Conservation (phyloP, 37 sponge, comb jelly and placozoan genomes). For the Chondrosia reniformis region DNA sequence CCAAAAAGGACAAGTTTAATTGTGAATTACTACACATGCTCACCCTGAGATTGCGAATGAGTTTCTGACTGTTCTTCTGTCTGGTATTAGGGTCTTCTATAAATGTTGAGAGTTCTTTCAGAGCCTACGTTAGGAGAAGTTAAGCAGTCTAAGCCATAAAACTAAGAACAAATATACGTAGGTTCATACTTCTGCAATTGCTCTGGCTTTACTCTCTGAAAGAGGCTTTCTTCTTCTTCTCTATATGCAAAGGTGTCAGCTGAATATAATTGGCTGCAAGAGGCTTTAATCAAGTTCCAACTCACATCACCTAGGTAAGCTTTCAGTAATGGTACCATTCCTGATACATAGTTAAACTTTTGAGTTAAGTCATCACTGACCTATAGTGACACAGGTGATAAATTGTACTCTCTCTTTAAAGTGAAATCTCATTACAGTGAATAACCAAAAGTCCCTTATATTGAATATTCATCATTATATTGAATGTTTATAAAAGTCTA, state of each 20-base stretch:
- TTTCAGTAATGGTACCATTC: conserved; percentile 52
- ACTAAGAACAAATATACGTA: too few species aligned
- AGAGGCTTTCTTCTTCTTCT: background rate
- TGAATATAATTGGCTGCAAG: too few species aligned
- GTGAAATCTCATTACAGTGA: background rate
- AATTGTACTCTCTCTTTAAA: background rate
- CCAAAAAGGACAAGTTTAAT: too few species aligned
- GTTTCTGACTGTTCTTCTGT: conserved; percentile 58
- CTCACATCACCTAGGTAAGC: conserved; percentile 38
- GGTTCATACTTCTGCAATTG: too few species aligned
- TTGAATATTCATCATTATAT: too few species aligned
- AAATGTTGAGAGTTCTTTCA: conserved; percentile 4
- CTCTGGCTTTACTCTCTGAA: background rate
- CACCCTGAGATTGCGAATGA: conserved; percentile 55
- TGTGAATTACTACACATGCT: too few species aligned
- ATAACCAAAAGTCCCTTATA: background rate
- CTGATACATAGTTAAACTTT: conserved; percentile 62
- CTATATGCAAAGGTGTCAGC: too few species aligned
- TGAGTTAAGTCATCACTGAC: conserved; percentile 33
- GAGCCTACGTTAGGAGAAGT: background rate
- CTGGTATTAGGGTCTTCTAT: conserved; percentile 22
- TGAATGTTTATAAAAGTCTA: too few species aligned
- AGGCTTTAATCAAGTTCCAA: too few species aligned
- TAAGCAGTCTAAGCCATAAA: too few species aligned
- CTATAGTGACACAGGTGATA: background rate